These are phyloP conservation scores for Hippocampus comes DNA, from an alignment of 2,113 vertebrate genomes.

Conservation along the genomic window DNA sequence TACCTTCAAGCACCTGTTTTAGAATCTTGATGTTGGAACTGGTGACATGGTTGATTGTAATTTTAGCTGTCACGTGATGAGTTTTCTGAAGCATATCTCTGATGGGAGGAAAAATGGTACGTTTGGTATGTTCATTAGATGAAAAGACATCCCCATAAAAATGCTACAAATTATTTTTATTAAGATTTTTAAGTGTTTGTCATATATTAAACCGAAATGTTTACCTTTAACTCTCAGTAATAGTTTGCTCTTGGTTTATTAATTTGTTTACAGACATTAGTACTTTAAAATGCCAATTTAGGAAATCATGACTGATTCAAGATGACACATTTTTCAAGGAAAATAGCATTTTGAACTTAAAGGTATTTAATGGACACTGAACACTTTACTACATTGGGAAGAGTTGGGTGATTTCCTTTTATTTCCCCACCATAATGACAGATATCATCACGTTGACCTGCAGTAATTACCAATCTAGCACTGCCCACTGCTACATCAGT, in stretches of 20 bases:
- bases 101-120: not conserved
- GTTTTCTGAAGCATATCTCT: not conserved
- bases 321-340: not conserved
- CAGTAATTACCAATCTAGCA: no score
- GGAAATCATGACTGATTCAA: not conserved
- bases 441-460: no score
- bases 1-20: not conserved
- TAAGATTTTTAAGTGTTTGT: not conserved
- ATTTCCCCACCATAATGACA: no score
- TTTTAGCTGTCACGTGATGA: not conserved
- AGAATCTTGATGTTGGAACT: not conserved
- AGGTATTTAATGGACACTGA: no score
- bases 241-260: not conserved
- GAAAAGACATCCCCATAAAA: not conserved
- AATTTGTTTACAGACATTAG: not conserved
- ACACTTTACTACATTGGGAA: no score
- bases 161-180: not conserved
- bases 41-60: not conserved
- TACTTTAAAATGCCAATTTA: not conserved
- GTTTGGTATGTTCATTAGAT: no score
- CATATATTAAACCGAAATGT: not conserved
- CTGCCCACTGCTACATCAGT: no score
- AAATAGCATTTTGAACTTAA: not conserved
- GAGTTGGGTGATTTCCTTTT: no score
- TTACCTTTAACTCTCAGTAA: not conserved